Evolutionary conservation across 2,888 invertebrate genomes (phyloP).

Genomic region (Leptinotarsa rubiginosa): DNA sequence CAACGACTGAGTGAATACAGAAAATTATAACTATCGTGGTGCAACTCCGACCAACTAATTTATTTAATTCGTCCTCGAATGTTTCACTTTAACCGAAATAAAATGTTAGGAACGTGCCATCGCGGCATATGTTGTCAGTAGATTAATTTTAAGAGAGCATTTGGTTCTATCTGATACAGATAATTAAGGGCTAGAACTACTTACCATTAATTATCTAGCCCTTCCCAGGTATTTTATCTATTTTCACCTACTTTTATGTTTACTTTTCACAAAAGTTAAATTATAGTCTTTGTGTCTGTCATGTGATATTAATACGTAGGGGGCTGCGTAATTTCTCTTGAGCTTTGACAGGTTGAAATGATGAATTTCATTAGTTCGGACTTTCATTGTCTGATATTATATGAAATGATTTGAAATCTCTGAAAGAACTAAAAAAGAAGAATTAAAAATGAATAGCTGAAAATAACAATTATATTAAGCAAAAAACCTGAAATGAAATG

Average conservation of each 20-base stretch:
- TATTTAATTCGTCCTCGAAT: slow-evolving; percentile 26
- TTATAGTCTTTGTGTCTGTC: slow-evolving; percentile 29
- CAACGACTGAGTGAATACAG: neutral
- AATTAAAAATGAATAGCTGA: no score
- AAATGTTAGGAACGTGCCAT: slow-evolving; percentile 32
- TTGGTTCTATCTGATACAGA: slow-evolving; percentile 60
- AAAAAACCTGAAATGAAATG: no score
- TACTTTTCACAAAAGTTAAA: slow-evolving; percentile 32
- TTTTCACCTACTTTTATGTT: slow-evolving; percentile 45
- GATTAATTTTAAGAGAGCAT: slow-evolving; percentile 57
- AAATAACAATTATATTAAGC: no score
- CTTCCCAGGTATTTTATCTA: slow-evolving; percentile 49
- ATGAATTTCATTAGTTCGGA: no score
- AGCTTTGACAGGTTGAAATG: slow-evolving; percentile 2
- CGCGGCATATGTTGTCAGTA: slow-evolving; percentile 53
- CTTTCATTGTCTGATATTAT: no score
- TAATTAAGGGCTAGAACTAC: slow-evolving; percentile 58
- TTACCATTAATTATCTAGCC: slow-evolving; percentile 59
- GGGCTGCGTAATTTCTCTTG: neutral
- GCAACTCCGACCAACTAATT: slow-evolving; percentile 11
- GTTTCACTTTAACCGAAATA: slow-evolving; percentile 44
- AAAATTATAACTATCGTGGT: neutral
- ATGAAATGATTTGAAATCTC: no score
- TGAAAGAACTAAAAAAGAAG: no score
- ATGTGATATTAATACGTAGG: slow-evolving; percentile 15